Evolutionary conservation across 2,888 invertebrate species (phyloP), one percentile per base, ranked within the genome.

Genomic region (Polydesmus complanatus): DNA sequence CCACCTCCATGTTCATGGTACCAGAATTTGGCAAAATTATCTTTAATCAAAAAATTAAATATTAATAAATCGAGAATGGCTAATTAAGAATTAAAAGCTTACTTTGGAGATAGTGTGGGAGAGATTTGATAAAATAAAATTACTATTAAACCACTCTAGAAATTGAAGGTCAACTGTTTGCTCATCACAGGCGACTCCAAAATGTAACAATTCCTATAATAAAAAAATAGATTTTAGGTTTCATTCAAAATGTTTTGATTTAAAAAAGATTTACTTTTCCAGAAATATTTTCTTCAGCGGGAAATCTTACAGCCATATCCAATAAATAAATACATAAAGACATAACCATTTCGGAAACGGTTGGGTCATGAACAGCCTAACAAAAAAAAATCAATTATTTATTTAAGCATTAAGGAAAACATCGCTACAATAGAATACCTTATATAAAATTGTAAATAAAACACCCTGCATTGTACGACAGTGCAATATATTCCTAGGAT

Each of bases 311-410:
- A 27, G 89, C 86, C 73, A 91, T 85, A 73, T 91, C 88, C 64
- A 96, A 77, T 62, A 96, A 80, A 73, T 90, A 93, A 19, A 94
- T 79, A 56, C 88, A 83, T 62, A 94, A 77, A 59, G 92, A 89
- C 68, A 94, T 80, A 68, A 92, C 83, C 74, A 92, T 90, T 75
- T 96, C 95, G 54, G 90, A 86, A 62, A 88, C 80, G 66, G 80
- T 80, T 64, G 81, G 79, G 50, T 75, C 83, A 70, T 84, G 82
- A 58, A 89, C 84, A 62, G 89, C 88, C 74, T 69, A 54, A n/a
- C 61, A 25, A 51, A 52, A 14, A 61, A 61, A 53, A n/a, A 37
- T 3, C 59, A 25, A 56, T 23, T 26, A 27, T 48, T n/a, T n/a
- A 19, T 11, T n/a, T n/a, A 55, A 50, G 3, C n/a, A 54, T 52